Conservation (phyloP, 1,140 invertebrate species). For the Microplitis mediator region DNA sequence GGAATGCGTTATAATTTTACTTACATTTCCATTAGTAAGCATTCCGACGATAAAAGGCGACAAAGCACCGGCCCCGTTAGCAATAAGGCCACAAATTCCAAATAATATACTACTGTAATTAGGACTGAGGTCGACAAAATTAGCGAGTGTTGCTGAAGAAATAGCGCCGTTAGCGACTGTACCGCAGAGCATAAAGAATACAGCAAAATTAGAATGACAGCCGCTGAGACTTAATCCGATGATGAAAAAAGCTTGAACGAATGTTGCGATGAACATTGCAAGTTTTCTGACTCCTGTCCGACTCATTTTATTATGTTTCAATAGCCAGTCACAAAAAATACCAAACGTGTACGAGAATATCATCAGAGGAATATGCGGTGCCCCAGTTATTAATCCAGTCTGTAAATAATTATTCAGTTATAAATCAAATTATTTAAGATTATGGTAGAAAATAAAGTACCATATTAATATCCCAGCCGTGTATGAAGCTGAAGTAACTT, state of each 20-base stretch:
- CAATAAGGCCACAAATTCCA: conserved; percentile 65
- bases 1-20: conserved; percentile 24
- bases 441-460: conserved; percentile 24
- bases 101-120: conserved; percentile 70
- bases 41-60: conserved; percentile 67
- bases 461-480: conserved; percentile 79
- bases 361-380: conserved; percentile 70
- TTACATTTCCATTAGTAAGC: conserved; percentile 68
- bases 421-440: too few species aligned
- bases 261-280: conserved; percentile 65
- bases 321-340: conserved; percentile 66
- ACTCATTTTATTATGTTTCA: conserved; percentile 65
- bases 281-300: conserved; percentile 70
- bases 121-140: conserved; percentile 70
- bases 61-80: conserved; percentile 63
- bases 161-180: conserved; percentile 69
- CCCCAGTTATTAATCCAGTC: conserved; percentile 71
- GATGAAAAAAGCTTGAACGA: conserved; percentile 65
- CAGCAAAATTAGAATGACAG: conserved; percentile 67
- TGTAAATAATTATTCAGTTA: conserved; percentile 45
- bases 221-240: conserved; percentile 68
- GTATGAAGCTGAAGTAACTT: conserved; percentile 82
- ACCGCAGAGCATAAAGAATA: conserved; percentile 67
- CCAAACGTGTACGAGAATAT: conserved; percentile 67
- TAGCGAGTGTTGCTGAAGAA: conserved; percentile 69